These are phyloP conservation scores for Gadopsis bispinosus DNA, from an alignment of 2,797 vertebrate genomes.

Conservation along the genomic window DNA sequence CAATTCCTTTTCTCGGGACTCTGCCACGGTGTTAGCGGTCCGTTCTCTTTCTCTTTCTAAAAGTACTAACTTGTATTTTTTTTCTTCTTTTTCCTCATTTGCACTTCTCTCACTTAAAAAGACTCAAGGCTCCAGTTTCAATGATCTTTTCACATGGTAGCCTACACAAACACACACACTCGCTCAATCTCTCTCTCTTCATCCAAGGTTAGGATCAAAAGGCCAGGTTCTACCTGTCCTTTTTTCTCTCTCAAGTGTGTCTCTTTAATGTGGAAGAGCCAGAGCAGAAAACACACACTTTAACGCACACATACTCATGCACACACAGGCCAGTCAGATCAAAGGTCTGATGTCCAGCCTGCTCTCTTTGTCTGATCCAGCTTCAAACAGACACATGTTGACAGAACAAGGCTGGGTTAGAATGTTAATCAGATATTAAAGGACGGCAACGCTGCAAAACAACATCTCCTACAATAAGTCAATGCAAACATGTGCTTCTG, in stretches of 20 bases:
- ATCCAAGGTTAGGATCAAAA: conserved; percentile 74
- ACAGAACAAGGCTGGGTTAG: conserved; percentile 50
- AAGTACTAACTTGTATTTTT: background rate
- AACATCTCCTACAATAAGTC: conserved; percentile 10
- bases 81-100: background rate
- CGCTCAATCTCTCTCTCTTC: conserved; percentile 11
- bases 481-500: background rate
- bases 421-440: conserved; percentile 67
- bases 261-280: conserved; percentile 64
- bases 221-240: conserved; percentile 59
- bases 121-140: conserved; percentile 30
- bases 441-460: conserved; percentile 11
- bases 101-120: conserved; percentile 46
- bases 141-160: conserved; percentile 28
- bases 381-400: conserved; percentile 73
- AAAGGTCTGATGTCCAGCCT: conserved; percentile 71
- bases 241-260: conserved; percentile 61
- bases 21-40: background rate
- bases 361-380: conserved; percentile 69
- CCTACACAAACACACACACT: conserved; percentile 1
- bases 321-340: conserved; percentile 56
- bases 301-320: conserved; percentile 21
- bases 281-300: conserved; percentile 39
- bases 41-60: background rate
- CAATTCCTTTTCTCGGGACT: background rate